Evolutionary conservation across 2,888 invertebrate species (phyloP).

Genomic region (Nemotelus nigrinus): DNA sequence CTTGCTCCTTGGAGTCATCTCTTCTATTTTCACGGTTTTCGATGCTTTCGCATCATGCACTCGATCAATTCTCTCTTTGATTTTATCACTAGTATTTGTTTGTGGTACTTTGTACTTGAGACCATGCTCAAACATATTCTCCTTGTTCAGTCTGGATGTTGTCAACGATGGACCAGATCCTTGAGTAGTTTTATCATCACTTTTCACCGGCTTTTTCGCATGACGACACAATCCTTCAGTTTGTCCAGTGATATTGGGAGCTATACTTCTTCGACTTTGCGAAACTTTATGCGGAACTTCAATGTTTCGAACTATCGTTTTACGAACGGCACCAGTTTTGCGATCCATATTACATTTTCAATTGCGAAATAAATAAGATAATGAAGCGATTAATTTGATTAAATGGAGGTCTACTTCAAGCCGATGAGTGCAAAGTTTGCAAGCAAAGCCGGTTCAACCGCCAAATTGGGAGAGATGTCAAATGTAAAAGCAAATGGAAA

Average conservation of each 20-base stretch:
- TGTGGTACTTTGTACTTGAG: conserved; percentile 54
- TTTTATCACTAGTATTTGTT: conserved; percentile 55
- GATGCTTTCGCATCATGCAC: conserved; percentile 45
- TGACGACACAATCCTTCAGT: not conserved
- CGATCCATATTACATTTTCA: conserved; percentile 12
- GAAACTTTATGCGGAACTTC: conserved; percentile 38
- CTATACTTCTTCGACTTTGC: conserved; percentile 11
- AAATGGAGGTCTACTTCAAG: not conserved
- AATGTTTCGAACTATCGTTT: conserved; percentile 45
- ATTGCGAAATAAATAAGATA: not conserved
- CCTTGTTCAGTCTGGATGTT: conserved; percentile 1
- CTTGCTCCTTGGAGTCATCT: conserved; percentile 54
- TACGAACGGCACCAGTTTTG: conserved; percentile 42
- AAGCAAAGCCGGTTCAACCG: not conserved
- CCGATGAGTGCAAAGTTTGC: not conserved
- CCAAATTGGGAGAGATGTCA: conserved; percentile 2
- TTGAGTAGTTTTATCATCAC: not conserved
- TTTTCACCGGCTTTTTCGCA: not conserved
- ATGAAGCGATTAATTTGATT: not conserved
- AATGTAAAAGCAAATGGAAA: not conserved
- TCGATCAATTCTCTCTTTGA: conserved; percentile 52
- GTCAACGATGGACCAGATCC: not conserved
- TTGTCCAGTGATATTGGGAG: not conserved
- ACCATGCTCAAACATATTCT: conserved; percentile 21
- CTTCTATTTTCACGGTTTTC: not conserved